Evolutionary conservation across 1,140 invertebrate species (phyloP), one percentile per base, ranked within the genome.

Genomic region (Drosophila baimaii): DNA sequence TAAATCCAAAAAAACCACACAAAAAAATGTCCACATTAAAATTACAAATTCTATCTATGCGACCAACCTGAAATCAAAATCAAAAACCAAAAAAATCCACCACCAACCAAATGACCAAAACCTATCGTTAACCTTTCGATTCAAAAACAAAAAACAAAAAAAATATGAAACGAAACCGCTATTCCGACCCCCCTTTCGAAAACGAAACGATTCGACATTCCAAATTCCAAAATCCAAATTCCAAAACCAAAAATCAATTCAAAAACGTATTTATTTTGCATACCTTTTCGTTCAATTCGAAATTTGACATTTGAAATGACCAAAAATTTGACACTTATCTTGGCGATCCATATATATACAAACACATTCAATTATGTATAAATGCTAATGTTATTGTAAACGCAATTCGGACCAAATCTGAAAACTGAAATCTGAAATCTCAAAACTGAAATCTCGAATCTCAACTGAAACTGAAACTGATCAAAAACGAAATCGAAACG

Each of bases 271-370:
- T 68, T 66, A 57, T 62, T 70, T 75, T 44, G 65, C 46, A 59
- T 54, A 72, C 39, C 71, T 49, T 79, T 73, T 62, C 25, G 47
- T 51, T 73, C 7, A 41, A 64, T 41, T 63, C 61, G 49, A 63
- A 39, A 39, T 39, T 39, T 17, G 37, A 39, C 49, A 83, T 76
- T 78, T 78, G 39, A 81, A 70, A 77, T 77, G 68, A 88, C 70
- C 58, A 81, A 74, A 83, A 75, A 90, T 83, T 86, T 76, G 69
- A 79, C 61, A 78, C 70, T 63, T 83, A 72, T 84, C 83, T 90
- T 91, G 90, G 90, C 90, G 90, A 91, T 91, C 88, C 83, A 91
- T 91, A 90, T 91, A 91, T 82, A 68, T 86, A 71, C 72, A 72
- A 71, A 86, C 83, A 77, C 76, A 71, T 82, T 85, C 29, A 57